Evolutionary conservation across 2,797 vertebrate genomes (phyloP).

Genomic region (Pseudochromis fuscus): DNA sequence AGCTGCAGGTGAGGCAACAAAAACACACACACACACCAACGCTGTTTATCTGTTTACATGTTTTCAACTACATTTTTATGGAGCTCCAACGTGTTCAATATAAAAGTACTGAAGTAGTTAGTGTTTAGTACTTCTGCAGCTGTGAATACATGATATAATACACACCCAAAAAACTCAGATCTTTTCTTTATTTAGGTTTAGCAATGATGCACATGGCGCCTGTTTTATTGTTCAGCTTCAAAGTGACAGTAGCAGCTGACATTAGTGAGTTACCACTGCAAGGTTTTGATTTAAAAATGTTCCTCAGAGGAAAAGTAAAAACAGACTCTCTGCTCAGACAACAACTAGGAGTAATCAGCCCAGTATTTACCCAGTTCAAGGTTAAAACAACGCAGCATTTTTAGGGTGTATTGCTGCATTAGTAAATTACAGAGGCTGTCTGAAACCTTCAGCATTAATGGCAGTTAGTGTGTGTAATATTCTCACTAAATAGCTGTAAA

Average conservation of each 20-base stretch:
- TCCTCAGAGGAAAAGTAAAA: too few species aligned
- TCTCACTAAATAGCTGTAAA: background rate
- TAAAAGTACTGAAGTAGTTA: too few species aligned
- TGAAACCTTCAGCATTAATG: too few species aligned
- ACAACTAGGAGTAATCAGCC: too few species aligned
- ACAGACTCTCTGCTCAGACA: too few species aligned
- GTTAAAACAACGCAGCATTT: too few species aligned
- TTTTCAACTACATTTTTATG: background rate
- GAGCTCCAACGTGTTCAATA: background rate
- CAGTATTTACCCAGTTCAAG: too few species aligned
- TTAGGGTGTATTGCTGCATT: too few species aligned
- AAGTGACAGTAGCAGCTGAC: background rate
- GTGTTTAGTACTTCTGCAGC: background rate
- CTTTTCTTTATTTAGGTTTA: background rate
- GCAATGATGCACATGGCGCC: background rate
- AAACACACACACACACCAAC: background rate
- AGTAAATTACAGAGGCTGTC: too few species aligned
- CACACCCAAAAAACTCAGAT: background rate
- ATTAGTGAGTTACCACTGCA: too few species aligned
- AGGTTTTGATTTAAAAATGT: too few species aligned
- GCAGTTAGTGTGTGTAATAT: background rate
- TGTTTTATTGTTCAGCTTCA: background rate
- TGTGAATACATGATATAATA: background rate
- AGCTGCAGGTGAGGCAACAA: slow-evolving; percentile 89
- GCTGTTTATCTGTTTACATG: background rate